Evolutionary conservation across 1,140 invertebrate genomes (phyloP), one percentile per base, ranked within the genome.

Genomic region (Drosophila bocqueti): DNA sequence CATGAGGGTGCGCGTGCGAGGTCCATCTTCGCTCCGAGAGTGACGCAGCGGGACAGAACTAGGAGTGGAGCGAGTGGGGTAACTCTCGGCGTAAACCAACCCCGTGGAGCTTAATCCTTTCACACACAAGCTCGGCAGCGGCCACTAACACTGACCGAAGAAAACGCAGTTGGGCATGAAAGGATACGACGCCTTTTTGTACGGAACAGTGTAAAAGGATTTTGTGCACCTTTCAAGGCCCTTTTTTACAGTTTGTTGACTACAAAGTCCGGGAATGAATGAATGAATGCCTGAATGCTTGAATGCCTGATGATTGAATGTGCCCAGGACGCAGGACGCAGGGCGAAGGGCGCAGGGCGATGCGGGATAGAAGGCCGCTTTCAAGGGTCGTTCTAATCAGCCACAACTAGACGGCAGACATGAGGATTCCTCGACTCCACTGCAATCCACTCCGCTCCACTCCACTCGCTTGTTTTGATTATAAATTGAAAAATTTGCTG

Each of bases 401-500:
- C 72, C 59, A 13, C 61, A 67, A 40, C 60, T 40, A 54, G 38
- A 21, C 38, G 42, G 24, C 62, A 87, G 55, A 55, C 68, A 55
- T 58, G 46, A 57, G 46, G 61, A 47, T 58, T 66, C 45, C 49
- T 58, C 31, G 26, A 59, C 42, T 38, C 36, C 47, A 36, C 58
- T 15, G 38, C 29, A 47, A 5, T 24, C 40, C 40, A n/a, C 18
- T 46, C 31, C 34, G 21, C 18, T 42, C 29, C 46, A 47, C n/a
- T 31, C 40, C 36, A 42, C 57, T 47, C 65, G 64, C 68, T 87
- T 81, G 80, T 77, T 87, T 87, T 87, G 83, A 83, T 84, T 90
- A 89, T 90, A 89, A 89, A 89, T 89, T 89, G 84, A 89, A 90
- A 89, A 87, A 89, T 85, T 90, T 81, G 85, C 83, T 80, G 76